These are phyloP conservation scores for Drosophila recens DNA, from an alignment of 2,888 invertebrate species.

Conservation along the genomic window DNA sequence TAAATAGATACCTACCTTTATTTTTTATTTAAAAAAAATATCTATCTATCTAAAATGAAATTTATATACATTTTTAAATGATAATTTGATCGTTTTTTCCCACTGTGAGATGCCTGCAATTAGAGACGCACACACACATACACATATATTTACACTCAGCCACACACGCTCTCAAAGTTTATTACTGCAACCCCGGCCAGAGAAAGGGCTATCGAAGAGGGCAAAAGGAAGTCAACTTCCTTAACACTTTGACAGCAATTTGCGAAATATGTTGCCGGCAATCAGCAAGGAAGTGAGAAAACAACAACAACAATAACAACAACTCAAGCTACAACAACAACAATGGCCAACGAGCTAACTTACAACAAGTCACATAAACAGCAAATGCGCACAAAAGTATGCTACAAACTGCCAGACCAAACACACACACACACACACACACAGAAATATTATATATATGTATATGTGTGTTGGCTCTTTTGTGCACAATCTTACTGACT, in stretches of 20 bases:
- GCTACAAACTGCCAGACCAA: conserved; percentile 62
- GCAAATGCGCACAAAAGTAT: conserved; percentile 73
- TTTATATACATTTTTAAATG: too few species aligned
- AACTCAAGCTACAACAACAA: conserved; percentile 42
- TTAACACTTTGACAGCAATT: conserved; percentile 82
- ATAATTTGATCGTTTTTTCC: background rate
- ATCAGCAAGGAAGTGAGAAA: conserved; percentile 79
- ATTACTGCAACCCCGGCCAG: conserved; percentile 19
- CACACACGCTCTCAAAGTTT: conserved; percentile 1
- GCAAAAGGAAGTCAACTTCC: conserved; percentile 77
- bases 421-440: background rate
- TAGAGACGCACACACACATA: conserved; percentile 42
- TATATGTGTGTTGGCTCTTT: conserved; percentile 47
- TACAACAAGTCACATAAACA: conserved; percentile 76
- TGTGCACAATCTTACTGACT: conserved; percentile 78
- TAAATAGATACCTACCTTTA: too few species aligned
- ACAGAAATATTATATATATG: conserved; percentile 21
- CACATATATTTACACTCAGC: conserved; percentile 25
- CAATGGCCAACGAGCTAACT: conserved; percentile 63
- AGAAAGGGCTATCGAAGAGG: conserved; percentile 26
- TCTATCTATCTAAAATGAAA: too few species aligned
- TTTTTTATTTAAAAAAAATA: too few species aligned
- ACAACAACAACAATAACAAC: conserved; percentile 57
- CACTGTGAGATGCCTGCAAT: conserved; percentile 40
- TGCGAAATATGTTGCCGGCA: conserved; percentile 82